These are phyloP conservation scores for Macrosiphum euphorbiae DNA, from an alignment of 2,888 invertebrate species.

Conservation along the genomic window DNA sequence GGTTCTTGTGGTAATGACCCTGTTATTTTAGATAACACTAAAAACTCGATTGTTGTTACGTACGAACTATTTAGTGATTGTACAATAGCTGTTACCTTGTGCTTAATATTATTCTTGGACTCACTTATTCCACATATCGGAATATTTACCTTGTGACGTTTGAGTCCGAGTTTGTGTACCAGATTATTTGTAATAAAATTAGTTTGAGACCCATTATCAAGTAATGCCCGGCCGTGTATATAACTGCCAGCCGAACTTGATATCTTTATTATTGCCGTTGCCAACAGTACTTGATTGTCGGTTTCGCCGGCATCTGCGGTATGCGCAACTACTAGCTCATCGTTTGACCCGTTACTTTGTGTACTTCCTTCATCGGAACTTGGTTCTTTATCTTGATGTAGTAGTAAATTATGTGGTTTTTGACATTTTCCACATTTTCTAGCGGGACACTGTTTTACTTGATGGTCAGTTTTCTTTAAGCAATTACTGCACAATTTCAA, in stretches of 20 bases:
- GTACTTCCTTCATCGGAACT: background rate
- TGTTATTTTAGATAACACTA: too few species aligned
- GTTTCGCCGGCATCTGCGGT: background rate
- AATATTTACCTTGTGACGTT: background rate
- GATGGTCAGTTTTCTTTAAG: too few species aligned
- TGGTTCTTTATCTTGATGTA: background rate
- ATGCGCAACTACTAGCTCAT: background rate
- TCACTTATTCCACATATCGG: background rate
- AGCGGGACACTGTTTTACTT: too few species aligned
- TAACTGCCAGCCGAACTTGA: background rate
- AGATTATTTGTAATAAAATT: background rate
- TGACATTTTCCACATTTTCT: background rate
- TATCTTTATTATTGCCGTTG: conserved; percentile 23
- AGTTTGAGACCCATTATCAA: background rate
- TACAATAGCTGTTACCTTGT: background rate
- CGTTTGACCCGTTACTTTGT: background rate
- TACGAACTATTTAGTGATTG: background rate
- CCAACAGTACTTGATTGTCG: conserved; percentile 14
- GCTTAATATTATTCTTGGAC: background rate
- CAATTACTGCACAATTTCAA: too few species aligned
- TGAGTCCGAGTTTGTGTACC: background rate
- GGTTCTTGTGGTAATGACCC: too few species aligned
- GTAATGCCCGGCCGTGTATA: background rate
- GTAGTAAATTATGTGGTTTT: background rate
- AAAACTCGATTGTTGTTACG: background rate